Evolutionary conservation across 2,888 invertebrate species (phyloP).

Genomic region (Spilarctia lutea): DNA sequence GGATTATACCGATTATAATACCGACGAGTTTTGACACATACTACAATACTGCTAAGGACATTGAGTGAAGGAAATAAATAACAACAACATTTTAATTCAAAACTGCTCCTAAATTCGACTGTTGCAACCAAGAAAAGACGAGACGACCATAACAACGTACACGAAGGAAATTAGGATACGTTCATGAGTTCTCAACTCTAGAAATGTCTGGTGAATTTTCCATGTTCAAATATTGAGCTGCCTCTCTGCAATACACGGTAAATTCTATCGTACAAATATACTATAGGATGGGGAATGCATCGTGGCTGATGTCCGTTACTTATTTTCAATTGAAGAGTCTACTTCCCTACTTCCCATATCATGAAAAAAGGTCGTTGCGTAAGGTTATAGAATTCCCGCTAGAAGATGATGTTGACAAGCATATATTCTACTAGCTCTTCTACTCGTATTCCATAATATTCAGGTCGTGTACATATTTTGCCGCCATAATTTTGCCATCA

Average conservation of each 20-base stretch:
- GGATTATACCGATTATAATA: not conserved
- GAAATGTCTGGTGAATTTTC: not conserved
- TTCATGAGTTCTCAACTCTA: not conserved
- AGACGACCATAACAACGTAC: not conserved
- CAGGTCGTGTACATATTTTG: not conserved
- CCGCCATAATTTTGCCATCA: not conserved
- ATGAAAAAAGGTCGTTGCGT: too few relatives aligned
- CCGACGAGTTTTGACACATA: not conserved
- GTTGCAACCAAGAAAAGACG: not conserved
- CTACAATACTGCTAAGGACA: not conserved
- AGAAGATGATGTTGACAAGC: too few relatives aligned
- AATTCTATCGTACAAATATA: not conserved
- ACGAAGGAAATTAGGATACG: not conserved
- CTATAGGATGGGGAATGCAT: too few relatives aligned
- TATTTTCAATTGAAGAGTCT: too few relatives aligned
- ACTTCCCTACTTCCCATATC: too few relatives aligned
- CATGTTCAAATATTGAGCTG: not conserved
- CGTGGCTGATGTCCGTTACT: too few relatives aligned
- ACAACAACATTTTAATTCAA: too few relatives aligned
- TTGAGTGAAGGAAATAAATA: not conserved
- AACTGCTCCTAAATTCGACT: not conserved
- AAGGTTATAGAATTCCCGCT: too few relatives aligned
- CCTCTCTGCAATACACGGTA: not conserved
- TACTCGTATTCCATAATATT: not conserved
- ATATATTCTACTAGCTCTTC: not conserved